Evolutionary conservation across 1,140 invertebrate genomes (phyloP), one percentile per base, ranked within the genome.

Genomic region (Eumeta japonica): DNA sequence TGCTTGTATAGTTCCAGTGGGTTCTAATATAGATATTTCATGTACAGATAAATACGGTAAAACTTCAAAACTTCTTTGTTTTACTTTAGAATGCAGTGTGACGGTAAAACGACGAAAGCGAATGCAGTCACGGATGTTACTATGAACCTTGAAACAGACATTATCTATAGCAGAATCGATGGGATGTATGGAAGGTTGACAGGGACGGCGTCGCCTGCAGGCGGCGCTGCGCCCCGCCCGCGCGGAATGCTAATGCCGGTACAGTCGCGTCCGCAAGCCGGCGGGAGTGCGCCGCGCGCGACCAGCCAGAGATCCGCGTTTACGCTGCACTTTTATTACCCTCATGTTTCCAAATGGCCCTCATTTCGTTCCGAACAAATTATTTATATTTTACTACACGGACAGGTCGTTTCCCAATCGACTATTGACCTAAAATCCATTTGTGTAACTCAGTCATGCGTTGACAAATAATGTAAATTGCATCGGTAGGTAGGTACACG

Each of bases 331-430:
- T 74, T 74, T 74, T 74, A 74, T 74, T 72, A 63, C 70, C 70
- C 70, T 72, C 70, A 74, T 74, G 70, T 72, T 74, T 74, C 60
- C 62, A 74, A 74, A 74, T 74, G 59, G 61, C 63, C 70, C 70
- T 74, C 67, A 74, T 74, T 74, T 66, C 55, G 61, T 59, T 64
- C 55, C 57, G 60, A 66, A 61, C 60, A 71, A 71, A 71, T 74
- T 74, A 74, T 74, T 72, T 74, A 70, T 72, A 70, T 68, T 68
- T 72, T 64, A 68, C 58, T 62, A 68, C 63, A 62, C 58, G 62
- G 55, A 62, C 61, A 64, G 60, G 70, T 72, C 59, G 56, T 74
- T 72, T 74, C 65, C 62, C 62, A 72, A 74, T 70, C 66, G 58
- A 52, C 56, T 62, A 51, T 55, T 65, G 66, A 67, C 70, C 70